Evolutionary conservation across 2,888 invertebrate species (phyloP).

Genomic region (Oithona nana): DNA sequence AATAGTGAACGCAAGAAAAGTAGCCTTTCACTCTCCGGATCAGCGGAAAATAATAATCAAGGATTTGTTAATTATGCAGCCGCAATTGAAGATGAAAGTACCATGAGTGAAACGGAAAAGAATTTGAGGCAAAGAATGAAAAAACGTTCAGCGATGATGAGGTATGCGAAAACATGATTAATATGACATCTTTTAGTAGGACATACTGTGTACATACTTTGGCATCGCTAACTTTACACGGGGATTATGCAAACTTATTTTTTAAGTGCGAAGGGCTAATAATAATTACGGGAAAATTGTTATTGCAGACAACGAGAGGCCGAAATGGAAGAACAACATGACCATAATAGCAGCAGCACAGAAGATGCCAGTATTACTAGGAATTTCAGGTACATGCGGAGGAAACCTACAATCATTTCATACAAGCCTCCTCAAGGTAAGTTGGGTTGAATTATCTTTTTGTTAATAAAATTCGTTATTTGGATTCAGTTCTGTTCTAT

Average conservation of each 20-base stretch:
- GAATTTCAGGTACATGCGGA: conserved; percentile 69
- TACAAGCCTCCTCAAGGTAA: conserved; percentile 29
- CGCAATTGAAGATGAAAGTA: not conserved
- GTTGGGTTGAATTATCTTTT: too few species aligned
- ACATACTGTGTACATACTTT: too few species aligned
- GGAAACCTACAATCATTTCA: conserved; percentile 69
- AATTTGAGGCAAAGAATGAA: conserved; percentile 19
- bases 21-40: not conserved
- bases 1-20: not conserved
- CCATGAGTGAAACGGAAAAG: conserved; percentile 16
- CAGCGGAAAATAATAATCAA: not conserved
- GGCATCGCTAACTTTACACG: too few species aligned
- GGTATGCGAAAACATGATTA: conserved; percentile 13
- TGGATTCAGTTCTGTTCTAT: too few species aligned
- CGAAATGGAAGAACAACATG: not conserved
- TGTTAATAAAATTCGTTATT: too few species aligned
- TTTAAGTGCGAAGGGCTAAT: too few species aligned
- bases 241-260: too few species aligned
- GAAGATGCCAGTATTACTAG: conserved; percentile 53
- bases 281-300: too few species aligned
- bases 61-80: not conserved
- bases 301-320: not conserved
- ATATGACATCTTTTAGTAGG: too few species aligned
- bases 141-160: conserved; percentile 18
- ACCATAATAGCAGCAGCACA: too few species aligned